Evolutionary conservation across 2,113 vertebrate species (phyloP).

Genomic region (Perca fluviatilis): DNA sequence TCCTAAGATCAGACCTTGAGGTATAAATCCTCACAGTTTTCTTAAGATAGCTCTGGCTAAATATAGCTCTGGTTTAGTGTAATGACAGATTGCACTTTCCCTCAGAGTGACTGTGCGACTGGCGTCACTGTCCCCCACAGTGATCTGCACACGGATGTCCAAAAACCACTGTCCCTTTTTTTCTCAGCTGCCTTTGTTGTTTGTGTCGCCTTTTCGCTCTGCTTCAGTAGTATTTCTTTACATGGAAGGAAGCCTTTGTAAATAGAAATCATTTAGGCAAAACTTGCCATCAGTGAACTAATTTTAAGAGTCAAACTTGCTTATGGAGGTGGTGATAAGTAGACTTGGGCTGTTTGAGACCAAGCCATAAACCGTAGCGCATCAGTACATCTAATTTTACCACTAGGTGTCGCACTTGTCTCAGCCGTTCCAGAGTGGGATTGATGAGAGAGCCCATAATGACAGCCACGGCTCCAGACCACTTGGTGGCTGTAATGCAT

Average conservation of each 20-base stretch:
- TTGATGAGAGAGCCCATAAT: too few species aligned
- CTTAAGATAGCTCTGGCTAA: constrained; percentile 69
- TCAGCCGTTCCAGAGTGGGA: too few species aligned
- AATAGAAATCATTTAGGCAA: neutral
- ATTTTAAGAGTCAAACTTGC: neutral
- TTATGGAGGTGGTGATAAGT: neutral
- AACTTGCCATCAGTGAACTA: neutral
- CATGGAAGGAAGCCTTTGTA: neutral
- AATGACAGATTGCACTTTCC: constrained; percentile 78
- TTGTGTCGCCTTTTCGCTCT: constrained; percentile 28
- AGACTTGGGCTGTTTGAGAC: too few species aligned
- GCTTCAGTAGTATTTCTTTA: constrained; percentile 15
- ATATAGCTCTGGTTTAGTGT: constrained; percentile 75
- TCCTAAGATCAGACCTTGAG: constrained; percentile 52
- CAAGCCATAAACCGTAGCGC: too few species aligned
- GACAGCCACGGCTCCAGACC: too few species aligned
- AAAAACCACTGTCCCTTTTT: constrained; percentile 61
- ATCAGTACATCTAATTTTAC: too few species aligned
- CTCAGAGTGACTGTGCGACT: constrained; percentile 67
- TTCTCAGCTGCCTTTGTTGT: constrained; percentile 60
- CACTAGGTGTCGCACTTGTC: too few species aligned
- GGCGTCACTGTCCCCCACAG: constrained; percentile 75
- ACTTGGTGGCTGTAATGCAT: too few species aligned
- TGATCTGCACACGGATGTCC: constrained; percentile 57
- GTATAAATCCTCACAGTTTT: constrained; percentile 58